These are phyloP conservation scores for Cryptocephalus primarius DNA, from an alignment of 2,888 invertebrate species.

Conservation along the genomic window DNA sequence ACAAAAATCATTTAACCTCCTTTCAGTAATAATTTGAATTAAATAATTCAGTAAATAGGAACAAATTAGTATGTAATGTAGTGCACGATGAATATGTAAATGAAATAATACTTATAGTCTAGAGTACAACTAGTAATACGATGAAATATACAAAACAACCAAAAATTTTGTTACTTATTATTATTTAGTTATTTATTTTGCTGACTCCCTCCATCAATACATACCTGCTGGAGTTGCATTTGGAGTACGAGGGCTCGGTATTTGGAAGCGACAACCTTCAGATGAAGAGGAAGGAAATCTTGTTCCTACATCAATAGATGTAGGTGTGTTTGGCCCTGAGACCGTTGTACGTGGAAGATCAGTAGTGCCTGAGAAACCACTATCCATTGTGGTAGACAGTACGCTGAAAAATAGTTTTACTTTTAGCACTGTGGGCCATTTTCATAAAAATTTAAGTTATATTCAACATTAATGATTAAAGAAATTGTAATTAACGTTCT, in stretches of 20 bases:
- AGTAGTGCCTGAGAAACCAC: conserved; percentile 34
- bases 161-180: not conserved
- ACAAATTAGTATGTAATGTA: too few relatives aligned
- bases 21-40: not conserved
- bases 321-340: conserved; percentile 43
- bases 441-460: too few relatives aligned
- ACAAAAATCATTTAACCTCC: too few relatives aligned
- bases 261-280: conserved; percentile 40
- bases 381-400: conserved; percentile 32
- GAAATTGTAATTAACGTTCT: too few relatives aligned
- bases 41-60: too few relatives aligned
- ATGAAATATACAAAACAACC: not conserved
- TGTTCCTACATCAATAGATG: conserved; percentile 38
- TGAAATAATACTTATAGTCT: too few relatives aligned
- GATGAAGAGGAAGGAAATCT: conserved; percentile 36
- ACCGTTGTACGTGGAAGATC: conserved; percentile 34
- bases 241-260: conserved; percentile 42
- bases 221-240: conserved; percentile 22
- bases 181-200: not conserved
- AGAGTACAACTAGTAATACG: too few relatives aligned
- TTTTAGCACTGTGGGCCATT: too few relatives aligned
- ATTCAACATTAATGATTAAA: too few relatives aligned
- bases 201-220: not conserved
- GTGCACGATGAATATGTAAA: too few relatives aligned
- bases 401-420: conserved; percentile 20